Conservation (phyloP, 2,797 vertebrate genomes). For the Pseudocheirus occidentalis region DNA sequence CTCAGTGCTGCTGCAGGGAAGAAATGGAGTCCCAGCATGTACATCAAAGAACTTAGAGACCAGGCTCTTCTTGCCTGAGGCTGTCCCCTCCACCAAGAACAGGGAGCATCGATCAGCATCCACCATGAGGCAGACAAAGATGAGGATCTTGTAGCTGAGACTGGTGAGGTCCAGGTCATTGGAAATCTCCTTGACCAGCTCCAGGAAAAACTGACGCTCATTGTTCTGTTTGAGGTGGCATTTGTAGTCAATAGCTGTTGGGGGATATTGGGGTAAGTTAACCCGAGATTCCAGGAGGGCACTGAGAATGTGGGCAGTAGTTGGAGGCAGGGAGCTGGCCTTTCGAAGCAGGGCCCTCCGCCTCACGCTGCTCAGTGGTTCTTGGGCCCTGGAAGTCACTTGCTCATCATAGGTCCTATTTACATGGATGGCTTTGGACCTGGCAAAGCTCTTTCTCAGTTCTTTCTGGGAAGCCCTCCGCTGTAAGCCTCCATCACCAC, state of each 20-base stretch:
- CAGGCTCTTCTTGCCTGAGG: conserved; percentile 94
- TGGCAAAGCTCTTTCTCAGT: conserved; percentile 96
- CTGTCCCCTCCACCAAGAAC: conserved; percentile 94
- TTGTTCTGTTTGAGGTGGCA: conserved; percentile 96
- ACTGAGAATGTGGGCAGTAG: conserved; percentile 96
- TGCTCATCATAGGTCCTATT: conserved; percentile 99
- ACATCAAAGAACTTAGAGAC: conserved; percentile 99
- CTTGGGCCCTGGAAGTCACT: conserved; percentile 93
- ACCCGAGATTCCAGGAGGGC: conserved; percentile 97
- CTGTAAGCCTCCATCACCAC: conserved; percentile 87
- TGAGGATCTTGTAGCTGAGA: conserved; percentile 97
- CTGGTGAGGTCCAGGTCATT: conserved; percentile 97
- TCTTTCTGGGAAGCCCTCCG: conserved; percentile 95
- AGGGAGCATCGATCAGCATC: conserved; percentile 97
- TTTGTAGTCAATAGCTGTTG: conserved; percentile 96
- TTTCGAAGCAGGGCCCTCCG: conserved; percentile 95
- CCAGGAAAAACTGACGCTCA: conserved; percentile 97
- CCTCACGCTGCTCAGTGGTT: conserved; percentile 95
- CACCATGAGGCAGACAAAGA: conserved; percentile 99
- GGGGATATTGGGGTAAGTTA: conserved; percentile 97
- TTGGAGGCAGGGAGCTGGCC: conserved; percentile 97
- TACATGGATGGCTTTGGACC: conserved; percentile 95
- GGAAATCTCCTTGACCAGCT: conserved; percentile 99
- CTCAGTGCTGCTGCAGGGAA: conserved; percentile 91
- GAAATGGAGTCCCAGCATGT: conserved; percentile 94